Evolutionary conservation across 2,888 invertebrate genomes (phyloP).

Genomic region (Drosophila engyochracea): DNA sequence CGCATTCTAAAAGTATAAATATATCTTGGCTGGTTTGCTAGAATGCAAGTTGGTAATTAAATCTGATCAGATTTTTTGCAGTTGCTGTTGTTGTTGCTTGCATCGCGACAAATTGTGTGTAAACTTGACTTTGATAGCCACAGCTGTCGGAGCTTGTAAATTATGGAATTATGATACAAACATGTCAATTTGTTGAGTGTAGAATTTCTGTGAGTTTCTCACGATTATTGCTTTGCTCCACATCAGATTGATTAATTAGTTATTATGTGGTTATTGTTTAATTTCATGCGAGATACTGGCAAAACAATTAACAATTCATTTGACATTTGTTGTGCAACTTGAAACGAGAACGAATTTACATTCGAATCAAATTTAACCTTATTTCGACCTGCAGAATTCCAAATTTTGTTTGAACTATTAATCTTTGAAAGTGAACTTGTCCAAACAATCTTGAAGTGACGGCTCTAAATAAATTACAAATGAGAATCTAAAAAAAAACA

Average conservation of each 20-base stretch:
- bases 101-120: slow-evolving; percentile 61
- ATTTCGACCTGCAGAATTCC: neutral
- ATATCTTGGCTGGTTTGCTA: slow-evolving; percentile 7
- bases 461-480: slow-evolving; percentile 20
- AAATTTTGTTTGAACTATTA: slow-evolving; percentile 19
- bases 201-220: slow-evolving; percentile 41
- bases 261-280: slow-evolving; percentile 8
- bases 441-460: slow-evolving; percentile 36
- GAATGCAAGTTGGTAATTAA: slow-evolving; percentile 67
- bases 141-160: slow-evolving; percentile 23
- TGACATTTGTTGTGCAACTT: neutral
- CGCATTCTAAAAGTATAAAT: slow-evolving; percentile 3
- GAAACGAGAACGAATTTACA: neutral
- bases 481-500: neutral
- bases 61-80: slow-evolving; percentile 29
- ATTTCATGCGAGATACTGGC: neutral
- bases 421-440: slow-evolving; percentile 21
- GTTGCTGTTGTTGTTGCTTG: slow-evolving; percentile 14
- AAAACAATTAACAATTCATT: neutral
- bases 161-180: slow-evolving; percentile 55
- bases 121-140: slow-evolving; percentile 29
- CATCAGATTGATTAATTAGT: slow-evolving; percentile 20
- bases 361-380: neutral
- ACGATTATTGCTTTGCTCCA: slow-evolving; percentile 42
- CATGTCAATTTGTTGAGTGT: slow-evolving; percentile 42